Conservation (phyloP, 1,140 invertebrate genomes). For the Metopolophium dirhodum region DNA sequence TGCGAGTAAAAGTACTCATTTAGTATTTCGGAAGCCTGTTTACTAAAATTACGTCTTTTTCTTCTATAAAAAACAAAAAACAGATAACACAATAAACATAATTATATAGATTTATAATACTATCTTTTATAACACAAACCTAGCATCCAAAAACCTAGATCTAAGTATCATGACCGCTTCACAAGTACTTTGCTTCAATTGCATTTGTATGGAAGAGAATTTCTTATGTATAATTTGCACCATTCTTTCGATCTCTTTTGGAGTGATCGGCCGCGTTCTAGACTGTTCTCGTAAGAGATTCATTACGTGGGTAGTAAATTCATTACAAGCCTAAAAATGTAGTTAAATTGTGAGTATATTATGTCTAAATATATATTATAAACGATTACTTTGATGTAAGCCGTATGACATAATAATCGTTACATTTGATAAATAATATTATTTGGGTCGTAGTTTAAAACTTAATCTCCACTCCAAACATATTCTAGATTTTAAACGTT, state of each 20-base stretch:
- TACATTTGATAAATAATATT: constrained; percentile 9
- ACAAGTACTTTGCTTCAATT: constrained; percentile 99
- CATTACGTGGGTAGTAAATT: constrained; percentile 99
- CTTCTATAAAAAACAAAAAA: constrained; percentile 70
- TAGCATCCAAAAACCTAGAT: constrained; percentile 92
- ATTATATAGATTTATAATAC: neutral
- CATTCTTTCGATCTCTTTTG: constrained; percentile 99
- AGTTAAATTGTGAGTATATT: neutral
- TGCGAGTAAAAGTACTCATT: constrained; percentile 99
- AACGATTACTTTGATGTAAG: constrained; percentile 10
- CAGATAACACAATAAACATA: neutral
- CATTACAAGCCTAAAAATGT: constrained; percentile 90
- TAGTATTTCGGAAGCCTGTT: constrained; percentile 98
- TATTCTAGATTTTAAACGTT: neutral
- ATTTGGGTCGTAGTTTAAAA: constrained; percentile 15
- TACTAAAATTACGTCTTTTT: constrained; percentile 99
- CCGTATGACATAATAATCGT: constrained; percentile 13
- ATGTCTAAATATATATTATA: neutral
- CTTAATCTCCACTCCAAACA: neutral
- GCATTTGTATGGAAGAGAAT: constrained; percentile 99
- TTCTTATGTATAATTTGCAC: constrained; percentile 99
- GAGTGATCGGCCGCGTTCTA: constrained; percentile 93
- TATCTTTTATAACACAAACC: constrained; percentile 64
- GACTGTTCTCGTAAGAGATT: constrained; percentile 97
- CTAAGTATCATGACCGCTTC: constrained; percentile 99